phyloP scores from a whole-genome alignment of 1,140 invertebrate species.

The Philopotamus ludificatus region DNA sequence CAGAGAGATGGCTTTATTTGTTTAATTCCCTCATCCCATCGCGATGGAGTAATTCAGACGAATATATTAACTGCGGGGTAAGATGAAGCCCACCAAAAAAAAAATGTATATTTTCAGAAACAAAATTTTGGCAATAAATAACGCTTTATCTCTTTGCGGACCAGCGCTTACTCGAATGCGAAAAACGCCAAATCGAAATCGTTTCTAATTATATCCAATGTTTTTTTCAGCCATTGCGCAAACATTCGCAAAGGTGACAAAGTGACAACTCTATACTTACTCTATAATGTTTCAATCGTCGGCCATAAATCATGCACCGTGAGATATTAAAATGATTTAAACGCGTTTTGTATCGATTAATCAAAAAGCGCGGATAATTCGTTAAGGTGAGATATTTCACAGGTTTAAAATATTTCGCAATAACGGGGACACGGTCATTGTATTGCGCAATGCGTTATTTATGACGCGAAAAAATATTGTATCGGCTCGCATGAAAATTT shows the following conservation, averaged over 20 bases:
- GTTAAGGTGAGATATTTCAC: slow-evolving; percentile 13
- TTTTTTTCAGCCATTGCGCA: slow-evolving; percentile 28
- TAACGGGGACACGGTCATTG: too few relatives aligned
- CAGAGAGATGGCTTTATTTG: slow-evolving; percentile 29
- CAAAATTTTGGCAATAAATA: slow-evolving; percentile 37
- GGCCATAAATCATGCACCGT: slow-evolving; percentile 13
- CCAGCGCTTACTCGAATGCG: slow-evolving; percentile 35
- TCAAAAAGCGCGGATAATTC: slow-evolving; percentile 15
- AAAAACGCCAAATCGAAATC: slow-evolving; percentile 27
- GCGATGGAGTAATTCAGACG: background rate
- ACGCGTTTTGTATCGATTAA: slow-evolving; percentile 13
- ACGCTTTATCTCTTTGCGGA: slow-evolving; percentile 37
- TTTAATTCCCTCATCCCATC: slow-evolving; percentile 17
- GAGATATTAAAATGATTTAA: slow-evolving; percentile 25
- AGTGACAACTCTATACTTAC: background rate
- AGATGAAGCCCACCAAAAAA: background rate
- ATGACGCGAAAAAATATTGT: too few relatives aligned
- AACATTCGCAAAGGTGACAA: slow-evolving; percentile 5
- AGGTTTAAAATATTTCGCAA: too few relatives aligned
- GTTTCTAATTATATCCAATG: slow-evolving; percentile 4
- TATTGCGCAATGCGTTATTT: too few relatives aligned
- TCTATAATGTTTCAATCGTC: slow-evolving; percentile 22
- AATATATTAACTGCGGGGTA: slow-evolving; percentile 21
- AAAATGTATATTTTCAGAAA: slow-evolving; percentile 14
- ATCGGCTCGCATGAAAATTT: too few relatives aligned